Base-by-base conservation (phyloP, 2,888 invertebrate species). In the Branchinecta sandiegonensis region DNA sequence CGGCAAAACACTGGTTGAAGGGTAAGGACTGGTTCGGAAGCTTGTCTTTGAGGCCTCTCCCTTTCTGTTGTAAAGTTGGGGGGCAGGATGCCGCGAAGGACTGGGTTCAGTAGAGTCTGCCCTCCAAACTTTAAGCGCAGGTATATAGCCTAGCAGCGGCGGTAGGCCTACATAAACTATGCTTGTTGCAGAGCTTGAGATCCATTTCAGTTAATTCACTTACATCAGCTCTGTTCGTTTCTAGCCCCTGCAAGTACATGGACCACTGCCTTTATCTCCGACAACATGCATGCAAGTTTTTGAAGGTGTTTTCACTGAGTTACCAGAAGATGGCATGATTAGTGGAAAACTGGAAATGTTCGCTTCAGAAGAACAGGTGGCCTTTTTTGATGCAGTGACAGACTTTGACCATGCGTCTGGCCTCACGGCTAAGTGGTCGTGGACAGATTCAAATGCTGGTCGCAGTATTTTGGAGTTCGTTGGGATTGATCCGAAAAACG, bases 401-500 rank as follows among this genome's bases (percentile, higher is more conserved):
- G 63, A 56, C 23, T 56, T 56, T 11, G 63, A 56, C 23, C 63
- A 56, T 56, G 63, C 14, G 0, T 56, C 63, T 23, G 63, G 63
- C 14, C 63, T 56, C 14, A 56, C 63, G 11, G 63, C 23, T 8
- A 56, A 56, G 23, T 56, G 63, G 63, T 56, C 63, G 9, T 56
- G 63, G 63, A 11, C n/a, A 8, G 63, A 56, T 2, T 17, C 63
- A 23, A n/a, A 56, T 17, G n/a, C 23, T 56, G 63, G 63, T 17
- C n/a, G 63, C 14, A 56, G 63, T 56, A 56, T 56, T 56, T 23
- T 56, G n/a, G 63, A 56, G 11, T 56, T 56, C 10, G 63, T 56
- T 23, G 63, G 63, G 23, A 56, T 56, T 56, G 63, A 56, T 56
- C 63, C 63, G 9, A 56, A 56, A 56, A 56, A 56, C 23, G 63